Conservation (phyloP, 2,797 vertebrate species). For the Gymnothorax javanicus region DNA sequence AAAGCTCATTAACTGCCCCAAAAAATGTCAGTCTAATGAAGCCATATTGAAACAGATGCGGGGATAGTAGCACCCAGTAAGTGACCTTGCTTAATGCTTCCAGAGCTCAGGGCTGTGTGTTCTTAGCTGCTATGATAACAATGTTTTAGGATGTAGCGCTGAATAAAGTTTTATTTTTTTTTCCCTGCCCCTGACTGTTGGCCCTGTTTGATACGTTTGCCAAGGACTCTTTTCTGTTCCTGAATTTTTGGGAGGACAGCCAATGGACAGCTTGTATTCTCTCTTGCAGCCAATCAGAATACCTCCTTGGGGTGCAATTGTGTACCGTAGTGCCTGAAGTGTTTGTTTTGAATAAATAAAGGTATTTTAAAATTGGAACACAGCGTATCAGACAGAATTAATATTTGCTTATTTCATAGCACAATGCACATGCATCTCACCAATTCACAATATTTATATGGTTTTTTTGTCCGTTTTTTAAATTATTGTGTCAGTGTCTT, state of each 20-base stretch:
- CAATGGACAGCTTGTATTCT: neutral
- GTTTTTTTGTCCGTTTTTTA: neutral
- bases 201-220: neutral
- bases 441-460: neutral
- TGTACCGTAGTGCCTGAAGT: constrained; percentile 29
- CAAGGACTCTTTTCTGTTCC: neutral
- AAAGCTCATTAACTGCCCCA: neutral
- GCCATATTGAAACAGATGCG: constrained; percentile 24
- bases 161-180: neutral
- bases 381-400: no score
- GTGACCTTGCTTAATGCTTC: constrained; percentile 55
- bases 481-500: neutral
- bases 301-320: neutral
- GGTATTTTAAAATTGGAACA: neutral
- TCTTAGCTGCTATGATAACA: constrained; percentile 30
- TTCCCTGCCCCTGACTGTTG: neutral
- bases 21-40: neutral
- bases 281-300: neutral
- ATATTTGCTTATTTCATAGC: neutral
- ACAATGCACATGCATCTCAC: neutral
- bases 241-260: neutral
- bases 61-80: constrained; percentile 44
- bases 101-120: constrained; percentile 49
- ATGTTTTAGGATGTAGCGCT: neutral
- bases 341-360: constrained; percentile 27